Conservation (phyloP, 2,113 vertebrate species). For the Crotalus viridis region DNA sequence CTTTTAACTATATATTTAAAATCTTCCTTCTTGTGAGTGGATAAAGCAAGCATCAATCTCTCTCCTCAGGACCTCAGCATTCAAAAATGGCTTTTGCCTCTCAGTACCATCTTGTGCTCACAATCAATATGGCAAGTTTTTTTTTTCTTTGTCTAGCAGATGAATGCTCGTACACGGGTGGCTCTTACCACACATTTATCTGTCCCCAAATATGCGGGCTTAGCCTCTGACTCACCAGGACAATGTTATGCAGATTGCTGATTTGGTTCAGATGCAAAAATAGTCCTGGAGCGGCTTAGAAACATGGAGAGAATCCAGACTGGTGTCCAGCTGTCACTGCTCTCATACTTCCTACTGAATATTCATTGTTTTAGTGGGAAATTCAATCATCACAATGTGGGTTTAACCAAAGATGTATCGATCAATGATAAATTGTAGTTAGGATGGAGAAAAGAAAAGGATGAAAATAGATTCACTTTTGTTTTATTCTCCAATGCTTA, state of each 20-base stretch:
- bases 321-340: background rate
- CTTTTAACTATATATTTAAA: background rate
- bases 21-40: background rate
- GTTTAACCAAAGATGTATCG: conserved; percentile 41
- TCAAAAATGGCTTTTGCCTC: background rate
- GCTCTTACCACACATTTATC: background rate
- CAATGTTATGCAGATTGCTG: background rate
- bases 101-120: background rate
- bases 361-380: conserved; percentile 40
- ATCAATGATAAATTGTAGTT: conserved; percentile 36
- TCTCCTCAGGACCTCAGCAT: background rate
- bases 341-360: background rate
- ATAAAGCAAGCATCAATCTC: background rate
- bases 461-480: conserved; percentile 5
- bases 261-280: background rate
- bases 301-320: background rate
- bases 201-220: background rate
- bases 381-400: conserved; percentile 32
- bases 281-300: background rate
- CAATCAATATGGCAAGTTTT: background rate
- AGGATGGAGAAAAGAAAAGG: conserved; percentile 12
- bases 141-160: background rate
- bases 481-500: background rate
- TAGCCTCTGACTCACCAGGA: background rate
- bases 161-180: background rate